These are phyloP conservation scores for Tinamus guttatus DNA, from an alignment of 2,113 vertebrate species.

Conservation along the genomic window DNA sequence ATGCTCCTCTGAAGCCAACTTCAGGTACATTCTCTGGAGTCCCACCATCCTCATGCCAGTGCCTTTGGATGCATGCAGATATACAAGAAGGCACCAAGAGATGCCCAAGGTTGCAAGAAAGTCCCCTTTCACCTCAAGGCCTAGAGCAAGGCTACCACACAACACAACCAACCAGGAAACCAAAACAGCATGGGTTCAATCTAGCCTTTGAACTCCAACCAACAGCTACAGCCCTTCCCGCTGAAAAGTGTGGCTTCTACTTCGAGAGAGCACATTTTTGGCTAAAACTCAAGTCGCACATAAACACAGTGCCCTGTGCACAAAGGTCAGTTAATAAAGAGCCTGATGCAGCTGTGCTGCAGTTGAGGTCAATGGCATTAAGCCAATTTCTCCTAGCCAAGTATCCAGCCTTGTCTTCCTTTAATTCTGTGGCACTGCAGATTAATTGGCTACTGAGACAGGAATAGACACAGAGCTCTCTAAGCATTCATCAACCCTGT, in stretches of 20 bases:
- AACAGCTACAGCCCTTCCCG: background rate
- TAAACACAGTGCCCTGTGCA: rapidly evolving
- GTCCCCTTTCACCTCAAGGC: background rate
- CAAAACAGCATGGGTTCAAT: background rate
- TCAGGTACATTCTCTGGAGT: rapidly evolving
- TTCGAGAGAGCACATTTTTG: background rate
- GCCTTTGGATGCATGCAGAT: rapidly evolving
- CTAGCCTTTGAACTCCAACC: rapidly evolving
- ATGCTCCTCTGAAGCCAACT: rapidly evolving
- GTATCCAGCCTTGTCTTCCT: background rate
- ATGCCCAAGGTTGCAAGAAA: background rate
- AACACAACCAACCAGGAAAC: background rate
- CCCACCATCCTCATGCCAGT: background rate
- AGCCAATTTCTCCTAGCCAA: background rate
- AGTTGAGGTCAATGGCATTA: background rate
- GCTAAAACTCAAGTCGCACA: background rate
- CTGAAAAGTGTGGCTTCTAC: background rate
- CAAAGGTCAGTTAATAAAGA: rapidly evolving
- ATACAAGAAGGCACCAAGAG: background rate
- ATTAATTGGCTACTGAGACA: background rate
- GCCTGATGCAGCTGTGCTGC: background rate
- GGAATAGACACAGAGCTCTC: background rate
- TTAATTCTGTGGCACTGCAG: background rate
- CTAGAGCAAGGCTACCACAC: background rate
- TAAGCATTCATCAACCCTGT: background rate